Evolutionary conservation across 2,888 invertebrate genomes (phyloP), one percentile per base, ranked within the genome.

Genomic region (Dendrolimus houi): DNA sequence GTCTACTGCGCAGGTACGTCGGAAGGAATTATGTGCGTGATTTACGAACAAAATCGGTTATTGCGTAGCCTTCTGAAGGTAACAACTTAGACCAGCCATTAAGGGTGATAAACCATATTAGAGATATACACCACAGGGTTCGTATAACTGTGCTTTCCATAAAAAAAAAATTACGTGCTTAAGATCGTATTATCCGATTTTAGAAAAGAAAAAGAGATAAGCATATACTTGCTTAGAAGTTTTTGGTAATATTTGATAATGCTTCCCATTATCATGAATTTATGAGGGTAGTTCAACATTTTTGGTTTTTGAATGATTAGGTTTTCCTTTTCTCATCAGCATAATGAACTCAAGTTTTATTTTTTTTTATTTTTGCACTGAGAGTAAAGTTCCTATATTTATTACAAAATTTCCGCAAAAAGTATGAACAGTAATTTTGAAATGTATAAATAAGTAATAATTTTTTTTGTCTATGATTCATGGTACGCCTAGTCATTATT

Each of bases 401-500:
- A 83, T 81, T 81, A 78, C 75, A 74, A 72, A 71, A 74, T 64
- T 75, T 64, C 70, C 64, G 65, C 72, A 77, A 71, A 71, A 70
- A 66, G 73, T 71, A 71, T 72, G 63, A 74, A 71, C 73, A 70
- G 68, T 72, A 74, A 67, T 71, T 68, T 68, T 65, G 63, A 60
- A 69, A 72, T 62, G 66, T 63, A 67, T 65, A 56, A 64, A 64
- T 65, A 65, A 67, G 61, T 61, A 69, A 64, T 68, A 72, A 77
- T 75, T n/a, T n/a, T n/a, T n/a, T n/a, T 79, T 77, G 72, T 80
- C 77, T 81, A 81, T 79, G 83, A 83, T 87, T 82, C 85, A 86
- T 75, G 85, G 83, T 85, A 85, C 77, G 79, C 83, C 89, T 88
- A 88, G 89, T 88, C 89, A 88, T 87, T 87, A 87, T 85, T 84